Base-by-base conservation (phyloP, 2,888 invertebrate genomes). In the Biston stratarius region DNA sequence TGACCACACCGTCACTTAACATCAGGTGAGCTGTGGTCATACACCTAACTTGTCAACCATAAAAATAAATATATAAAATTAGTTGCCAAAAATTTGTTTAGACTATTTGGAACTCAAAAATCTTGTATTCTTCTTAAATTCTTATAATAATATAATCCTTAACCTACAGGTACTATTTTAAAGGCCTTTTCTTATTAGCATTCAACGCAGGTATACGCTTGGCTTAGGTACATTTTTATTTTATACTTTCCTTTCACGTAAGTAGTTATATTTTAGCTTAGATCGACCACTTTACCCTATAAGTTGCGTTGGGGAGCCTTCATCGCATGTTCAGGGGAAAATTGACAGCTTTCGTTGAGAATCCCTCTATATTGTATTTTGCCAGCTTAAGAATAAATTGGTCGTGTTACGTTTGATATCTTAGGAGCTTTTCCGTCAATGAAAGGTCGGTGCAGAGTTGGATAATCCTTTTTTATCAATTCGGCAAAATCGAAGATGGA, bases 401-500 rank as follows among this genome's bases (percentile, higher is more conserved):
- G 53, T 40, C 7, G 15, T 0, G 6, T 8, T 33, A 9, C 15
- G 15, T 42, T 55, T 42, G 42, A 55, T 55, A 15, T 55, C 38
- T 38, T 38, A 10, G 5, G n/a, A 45, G 12, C 47, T 8, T 45
- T 14, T 0, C 38, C 40, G 33, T 52, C 53, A 48, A 34, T 34
- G 47, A 47, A 36, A 24, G 33, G 33, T 58, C 40, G 48, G 47
- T 64, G 64, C 53, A 14, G 36, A 60, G 15, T 55, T 47, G 51
- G 14, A 51, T 44, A 40, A 51, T n/a, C 60, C 40, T 55, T 52
- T 67, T 40, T 34, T 38, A 38, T 61, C 38, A 44, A 42, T 62
- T 58, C 15, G 33, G 34, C 24, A 14, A 15, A 60, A 55, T 49
- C 56, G 40, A 49, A 38, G 42, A 14, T 14, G 57, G 15, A 47